Evolutionary conservation across 2,888 invertebrate genomes (phyloP).

Genomic region (Nasonovia ribisnigri): DNA sequence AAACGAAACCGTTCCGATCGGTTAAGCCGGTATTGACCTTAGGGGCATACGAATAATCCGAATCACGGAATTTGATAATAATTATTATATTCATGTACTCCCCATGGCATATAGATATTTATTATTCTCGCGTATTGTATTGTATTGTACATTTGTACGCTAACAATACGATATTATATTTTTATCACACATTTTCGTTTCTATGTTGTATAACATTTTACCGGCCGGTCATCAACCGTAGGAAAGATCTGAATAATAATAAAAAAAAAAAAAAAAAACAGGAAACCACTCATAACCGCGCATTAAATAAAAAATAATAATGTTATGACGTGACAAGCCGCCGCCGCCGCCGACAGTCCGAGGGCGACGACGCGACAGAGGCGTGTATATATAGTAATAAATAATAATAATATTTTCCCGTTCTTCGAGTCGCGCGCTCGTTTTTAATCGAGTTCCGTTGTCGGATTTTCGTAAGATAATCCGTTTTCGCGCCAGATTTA

Average conservation of each 20-base stretch:
- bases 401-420: background rate
- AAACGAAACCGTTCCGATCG: background rate
- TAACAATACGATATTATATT: background rate
- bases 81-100: background rate
- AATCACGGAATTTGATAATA: background rate
- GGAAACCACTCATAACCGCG: background rate
- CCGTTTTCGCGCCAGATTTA: conserved; percentile 9
- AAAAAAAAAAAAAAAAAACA: background rate
- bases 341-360: background rate
- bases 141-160: background rate
- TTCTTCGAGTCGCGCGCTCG: background rate
- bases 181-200: background rate
- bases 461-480: conserved; percentile 12
- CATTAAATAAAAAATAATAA: background rate
- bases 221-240: background rate
- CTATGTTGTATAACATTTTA: background rate
- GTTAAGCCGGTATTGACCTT: background rate
- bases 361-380: background rate
- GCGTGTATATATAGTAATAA: background rate
- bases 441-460: conserved; percentile 26
- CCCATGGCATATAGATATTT: background rate
- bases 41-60: background rate
- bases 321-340: background rate
- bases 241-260: background rate
- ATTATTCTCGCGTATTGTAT: background rate